A percentile compares a stretch with the other conserved stretches of the same genome.
Evolutionary conservation across 30 jellyfish, hydroid and myxozoan species (phyloP).

Genomic region (Aurelia aurita): DNA sequence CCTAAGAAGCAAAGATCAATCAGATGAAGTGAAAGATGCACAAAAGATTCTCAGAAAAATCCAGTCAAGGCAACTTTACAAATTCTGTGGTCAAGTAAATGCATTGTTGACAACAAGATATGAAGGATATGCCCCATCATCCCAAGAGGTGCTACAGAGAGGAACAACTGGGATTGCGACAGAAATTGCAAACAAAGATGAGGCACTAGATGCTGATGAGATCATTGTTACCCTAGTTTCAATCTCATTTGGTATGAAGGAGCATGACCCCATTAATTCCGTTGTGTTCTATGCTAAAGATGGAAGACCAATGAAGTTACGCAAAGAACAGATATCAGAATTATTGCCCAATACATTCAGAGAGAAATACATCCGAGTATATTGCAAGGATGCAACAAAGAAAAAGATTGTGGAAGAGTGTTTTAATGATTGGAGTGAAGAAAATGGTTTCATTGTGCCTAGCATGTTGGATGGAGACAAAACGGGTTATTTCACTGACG

Average conservation of each 20-base stretch:
- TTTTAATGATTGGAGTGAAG: conserved; percentile 62
- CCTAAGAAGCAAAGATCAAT: conserved; percentile 31
- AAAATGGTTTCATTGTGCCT: conserved; percentile 60
- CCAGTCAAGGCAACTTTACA: conserved; percentile 56
- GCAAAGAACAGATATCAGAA: conserved; percentile 67
- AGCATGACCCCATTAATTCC: conserved; percentile 51
- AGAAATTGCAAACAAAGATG: conserved; percentile 58
- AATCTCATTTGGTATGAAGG: conserved; percentile 69
- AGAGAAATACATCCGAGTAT: conserved; percentile 76
- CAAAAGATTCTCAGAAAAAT: conserved; percentile 23
- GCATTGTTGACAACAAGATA: background rate
- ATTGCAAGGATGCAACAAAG: conserved; percentile 50
- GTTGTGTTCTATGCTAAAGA: conserved; percentile 60
- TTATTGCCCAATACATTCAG: conserved; percentile 62
- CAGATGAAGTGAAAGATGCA: conserved; percentile 30
- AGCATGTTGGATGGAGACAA: conserved; percentile 63
- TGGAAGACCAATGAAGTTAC: conserved; percentile 44
- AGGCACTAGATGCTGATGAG: conserved; percentile 31
- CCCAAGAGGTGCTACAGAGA: conserved; percentile 18
- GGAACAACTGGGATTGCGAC: conserved; percentile 31
- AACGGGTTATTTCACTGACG: conserved; percentile 71
- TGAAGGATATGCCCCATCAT: conserved; percentile 13
- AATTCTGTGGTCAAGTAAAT: conserved; percentile 76
- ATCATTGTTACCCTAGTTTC: conserved; percentile 34
- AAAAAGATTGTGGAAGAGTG: conserved; percentile 25